A percentile compares a stretch with the other conserved stretches of the same genome.
These are phyloP conservation scores for Papilio protenor DNA, from an alignment of 2,888 invertebrate species.

Conservation along the genomic window DNA sequence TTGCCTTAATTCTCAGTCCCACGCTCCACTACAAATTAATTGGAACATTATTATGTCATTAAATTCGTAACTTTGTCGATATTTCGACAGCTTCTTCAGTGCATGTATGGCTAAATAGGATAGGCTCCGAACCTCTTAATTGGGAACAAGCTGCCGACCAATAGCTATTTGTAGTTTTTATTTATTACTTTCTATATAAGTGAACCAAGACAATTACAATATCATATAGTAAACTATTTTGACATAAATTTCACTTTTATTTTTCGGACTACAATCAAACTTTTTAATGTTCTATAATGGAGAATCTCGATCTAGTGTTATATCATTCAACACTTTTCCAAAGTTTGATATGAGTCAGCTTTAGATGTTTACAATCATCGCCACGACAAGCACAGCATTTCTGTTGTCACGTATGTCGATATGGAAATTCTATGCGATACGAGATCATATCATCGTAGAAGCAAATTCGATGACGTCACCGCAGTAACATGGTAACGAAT, in stretches of 20 bases:
- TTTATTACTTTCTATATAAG: not conserved
- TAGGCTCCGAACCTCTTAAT: not conserved
- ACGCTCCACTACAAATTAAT: slow-evolving; percentile 72
- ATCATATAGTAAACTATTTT: too few species aligned
- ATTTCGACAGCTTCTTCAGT: slow-evolving; percentile 35
- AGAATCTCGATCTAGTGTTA: not conserved
- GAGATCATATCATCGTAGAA: not conserved
- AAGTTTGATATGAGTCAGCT: slow-evolving; percentile 1
- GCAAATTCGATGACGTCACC: slow-evolving; percentile 14
- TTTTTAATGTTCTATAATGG: not conserved
- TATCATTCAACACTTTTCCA: not conserved
- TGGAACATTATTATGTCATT: slow-evolving; percentile 70
- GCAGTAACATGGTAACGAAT: slow-evolving; percentile 25
- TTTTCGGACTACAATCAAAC: too few species aligned
- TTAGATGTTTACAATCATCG: slow-evolving; percentile 6
- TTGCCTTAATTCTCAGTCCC: slow-evolving; percentile 78
- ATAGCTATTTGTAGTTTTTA: not conserved
- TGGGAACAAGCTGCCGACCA: too few species aligned
- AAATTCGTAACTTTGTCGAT: slow-evolving; percentile 57
- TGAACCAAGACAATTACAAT: not conserved
- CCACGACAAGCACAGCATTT: not conserved
- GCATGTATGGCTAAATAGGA: slow-evolving; percentile 28
- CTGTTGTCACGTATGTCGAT: not conserved
- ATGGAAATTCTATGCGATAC: not conserved
- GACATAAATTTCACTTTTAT: too few species aligned